Evolutionary conservation across 2,113 vertebrate species (phyloP).

Genomic region (Nansenia antarctica): DNA sequence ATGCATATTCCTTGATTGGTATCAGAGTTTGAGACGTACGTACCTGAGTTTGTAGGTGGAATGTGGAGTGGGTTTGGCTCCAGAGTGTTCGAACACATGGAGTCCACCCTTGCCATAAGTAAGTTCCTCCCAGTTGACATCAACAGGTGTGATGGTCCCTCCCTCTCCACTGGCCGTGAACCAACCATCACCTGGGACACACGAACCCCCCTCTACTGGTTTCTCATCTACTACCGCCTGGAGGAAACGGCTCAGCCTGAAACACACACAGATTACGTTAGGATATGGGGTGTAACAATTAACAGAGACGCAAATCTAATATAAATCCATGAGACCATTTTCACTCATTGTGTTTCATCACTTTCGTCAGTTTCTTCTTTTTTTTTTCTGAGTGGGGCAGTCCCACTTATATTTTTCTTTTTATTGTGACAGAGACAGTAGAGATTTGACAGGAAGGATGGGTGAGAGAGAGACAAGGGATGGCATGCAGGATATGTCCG

Average conservation of each 20-base stretch:
- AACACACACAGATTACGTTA: constrained; percentile 2
- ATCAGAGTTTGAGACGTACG: constrained; percentile 17
- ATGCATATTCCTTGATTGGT: not conserved
- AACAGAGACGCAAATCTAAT: constrained; percentile 2
- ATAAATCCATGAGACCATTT: not conserved
- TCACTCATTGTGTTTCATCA: not conserved
- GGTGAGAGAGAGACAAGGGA: too few species aligned
- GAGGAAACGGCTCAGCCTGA: constrained; percentile 90
- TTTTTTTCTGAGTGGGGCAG: too few species aligned
- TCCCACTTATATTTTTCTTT: too few species aligned
- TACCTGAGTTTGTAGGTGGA: constrained; percentile 92
- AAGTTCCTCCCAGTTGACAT: constrained; percentile 88
- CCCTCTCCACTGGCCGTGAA: constrained; percentile 68
- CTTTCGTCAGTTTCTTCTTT: too few species aligned
- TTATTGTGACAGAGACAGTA: too few species aligned
- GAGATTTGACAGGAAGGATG: too few species aligned
- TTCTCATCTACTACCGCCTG: constrained; percentile 91
- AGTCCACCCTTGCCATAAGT: constrained; percentile 80
- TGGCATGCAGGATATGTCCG: too few species aligned
- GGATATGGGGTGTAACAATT: too few species aligned
- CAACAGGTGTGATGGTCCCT: constrained; percentile 72
- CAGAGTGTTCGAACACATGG: constrained; percentile 88
- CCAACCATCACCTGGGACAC: constrained; percentile 61
- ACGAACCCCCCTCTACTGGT: constrained; percentile 75
- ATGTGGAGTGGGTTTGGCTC: constrained; percentile 80